A percentile compares a stretch with the other conserved stretches of the same genome.
phyloP scores from a whole-genome alignment of 2,113 vertebrate species.

The Apodemus speciosus region DNA sequence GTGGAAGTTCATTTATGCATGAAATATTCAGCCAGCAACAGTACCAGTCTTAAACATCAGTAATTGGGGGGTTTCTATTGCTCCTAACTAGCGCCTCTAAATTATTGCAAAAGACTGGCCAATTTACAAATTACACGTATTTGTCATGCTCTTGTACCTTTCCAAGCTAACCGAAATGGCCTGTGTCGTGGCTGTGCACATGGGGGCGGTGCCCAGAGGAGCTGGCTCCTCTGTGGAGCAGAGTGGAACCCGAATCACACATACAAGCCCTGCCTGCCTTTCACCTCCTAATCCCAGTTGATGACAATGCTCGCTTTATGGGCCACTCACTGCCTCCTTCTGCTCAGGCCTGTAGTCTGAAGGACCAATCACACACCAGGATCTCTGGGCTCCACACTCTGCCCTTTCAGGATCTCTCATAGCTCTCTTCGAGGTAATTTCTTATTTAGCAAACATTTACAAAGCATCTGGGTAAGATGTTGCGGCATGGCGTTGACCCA shows the following conservation, averaged over 20 bases:
- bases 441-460: background rate
- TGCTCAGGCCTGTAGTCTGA: background rate
- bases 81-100: conserved; percentile 89
- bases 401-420: background rate
- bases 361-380: background rate
- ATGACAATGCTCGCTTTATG: background rate
- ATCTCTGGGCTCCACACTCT: background rate
- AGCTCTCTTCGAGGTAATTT: background rate
- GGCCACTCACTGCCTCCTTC: background rate
- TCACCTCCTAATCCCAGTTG: background rate
- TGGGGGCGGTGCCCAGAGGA: conserved; percentile 66
- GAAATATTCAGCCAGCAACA: conserved; percentile 92
- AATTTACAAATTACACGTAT: conserved; percentile 91
- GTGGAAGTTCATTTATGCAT: conserved; percentile 92
- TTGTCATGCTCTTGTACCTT: conserved; percentile 90
- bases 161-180: conserved; percentile 85
- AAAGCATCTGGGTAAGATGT: background rate
- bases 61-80: conserved; percentile 91
- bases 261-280: conserved; percentile 43
- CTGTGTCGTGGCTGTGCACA: conserved; percentile 80
- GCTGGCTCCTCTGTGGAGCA: background rate
- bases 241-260: conserved; percentile 58
- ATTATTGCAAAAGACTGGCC: conserved; percentile 91
- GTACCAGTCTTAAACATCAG: conserved; percentile 91
- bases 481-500: background rate